A percentile compares a stretch with the other conserved stretches of the same genome.
Evolutionary conservation across 53 echinoderm and acorn worm genomes (phyloP).

Genomic region (Stichopus horrens): DNA sequence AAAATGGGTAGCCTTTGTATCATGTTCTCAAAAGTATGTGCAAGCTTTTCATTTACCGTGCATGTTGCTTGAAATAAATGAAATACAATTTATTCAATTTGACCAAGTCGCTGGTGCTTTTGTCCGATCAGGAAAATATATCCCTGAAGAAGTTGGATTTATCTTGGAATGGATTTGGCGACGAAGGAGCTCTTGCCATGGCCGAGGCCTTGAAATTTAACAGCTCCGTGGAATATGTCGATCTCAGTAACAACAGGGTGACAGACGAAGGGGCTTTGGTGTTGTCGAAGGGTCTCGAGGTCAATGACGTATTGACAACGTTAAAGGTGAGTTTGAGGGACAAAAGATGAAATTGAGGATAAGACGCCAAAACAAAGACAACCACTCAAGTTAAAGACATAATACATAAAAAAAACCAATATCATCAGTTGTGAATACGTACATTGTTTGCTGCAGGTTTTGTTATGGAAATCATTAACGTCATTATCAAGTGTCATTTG

Average conservation of each 20-base stretch:
- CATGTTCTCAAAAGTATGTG: too few species aligned
- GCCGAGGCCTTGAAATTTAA: constrained; percentile 96
- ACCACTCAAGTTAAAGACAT: too few species aligned
- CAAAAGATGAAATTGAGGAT: too few species aligned
- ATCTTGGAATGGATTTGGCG: constrained; percentile 97
- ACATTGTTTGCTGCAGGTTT: too few species aligned
- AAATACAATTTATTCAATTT: background rate
- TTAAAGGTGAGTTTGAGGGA: constrained; percentile 59
- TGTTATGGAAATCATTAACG: too few species aligned
- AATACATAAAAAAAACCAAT: too few species aligned
- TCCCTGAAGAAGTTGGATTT: constrained; percentile 76
- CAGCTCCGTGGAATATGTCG: constrained; percentile 81
- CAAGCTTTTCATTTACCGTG: background rate
- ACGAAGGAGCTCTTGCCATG: constrained; percentile 98
- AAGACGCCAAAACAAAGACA: too few species aligned
- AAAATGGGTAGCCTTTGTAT: too few species aligned
- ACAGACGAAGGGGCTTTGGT: constrained; percentile 90
- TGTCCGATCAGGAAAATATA: constrained; percentile 74
- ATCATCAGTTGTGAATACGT: too few species aligned
- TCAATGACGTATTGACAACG: constrained; percentile 80
- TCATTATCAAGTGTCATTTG: too few species aligned
- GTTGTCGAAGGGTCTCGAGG: constrained; percentile 90
- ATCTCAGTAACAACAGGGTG: constrained; percentile 89
- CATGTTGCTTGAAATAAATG: background rate
- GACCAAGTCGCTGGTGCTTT: background rate